Percentiles rank a stretch among this genome's conserved stretches.
Conservation (phyloP, 2,113 vertebrate genomes). For the Phalacrocorax pelagicus region DNA sequence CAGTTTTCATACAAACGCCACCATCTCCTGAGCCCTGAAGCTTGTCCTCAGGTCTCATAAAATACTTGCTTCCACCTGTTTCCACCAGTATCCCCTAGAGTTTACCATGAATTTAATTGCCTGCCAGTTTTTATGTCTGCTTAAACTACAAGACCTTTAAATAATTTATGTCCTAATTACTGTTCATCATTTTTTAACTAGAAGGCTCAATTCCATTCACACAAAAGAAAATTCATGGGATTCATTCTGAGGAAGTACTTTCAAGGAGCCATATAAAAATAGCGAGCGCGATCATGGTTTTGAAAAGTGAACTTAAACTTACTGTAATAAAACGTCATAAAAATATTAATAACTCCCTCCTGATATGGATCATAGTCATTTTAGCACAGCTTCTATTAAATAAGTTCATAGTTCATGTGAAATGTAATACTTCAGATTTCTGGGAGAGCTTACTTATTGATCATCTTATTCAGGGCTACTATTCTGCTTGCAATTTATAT, state of each 20-base stretch:
- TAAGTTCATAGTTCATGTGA: constrained; percentile 8
- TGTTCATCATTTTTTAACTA: constrained; percentile 73
- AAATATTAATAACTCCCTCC: background rate
- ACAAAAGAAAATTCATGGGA: constrained; percentile 27
- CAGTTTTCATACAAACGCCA: constrained; percentile 21
- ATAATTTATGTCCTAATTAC: constrained; percentile 80
- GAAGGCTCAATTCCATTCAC: constrained; percentile 58
- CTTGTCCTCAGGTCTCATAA: constrained; percentile 47
- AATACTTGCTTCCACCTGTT: constrained; percentile 58
- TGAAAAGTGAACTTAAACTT: constrained; percentile 37
- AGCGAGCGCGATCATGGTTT: background rate
- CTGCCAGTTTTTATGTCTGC: constrained; percentile 52
- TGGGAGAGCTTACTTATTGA: constrained; percentile 11
- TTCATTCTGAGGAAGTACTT: constrained; percentile 38
- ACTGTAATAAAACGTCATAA: constrained; percentile 21
- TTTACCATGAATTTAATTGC: constrained; percentile 60
- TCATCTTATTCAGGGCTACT: background rate
- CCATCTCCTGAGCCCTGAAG: constrained; percentile 47
- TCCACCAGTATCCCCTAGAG: constrained; percentile 49
- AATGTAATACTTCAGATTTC: constrained; percentile 24
- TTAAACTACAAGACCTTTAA: constrained; percentile 57
- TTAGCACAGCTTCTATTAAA: constrained; percentile 17
- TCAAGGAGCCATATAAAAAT: constrained; percentile 37
- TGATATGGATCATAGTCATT: background rate
- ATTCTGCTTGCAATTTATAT: constrained; percentile 14